A percentile compares a stretch with the other conserved stretches of the same genome.
These are phyloP conservation scores for Calameuta filiformis DNA, from an alignment of 2,888 invertebrate species.

Conservation along the genomic window DNA sequence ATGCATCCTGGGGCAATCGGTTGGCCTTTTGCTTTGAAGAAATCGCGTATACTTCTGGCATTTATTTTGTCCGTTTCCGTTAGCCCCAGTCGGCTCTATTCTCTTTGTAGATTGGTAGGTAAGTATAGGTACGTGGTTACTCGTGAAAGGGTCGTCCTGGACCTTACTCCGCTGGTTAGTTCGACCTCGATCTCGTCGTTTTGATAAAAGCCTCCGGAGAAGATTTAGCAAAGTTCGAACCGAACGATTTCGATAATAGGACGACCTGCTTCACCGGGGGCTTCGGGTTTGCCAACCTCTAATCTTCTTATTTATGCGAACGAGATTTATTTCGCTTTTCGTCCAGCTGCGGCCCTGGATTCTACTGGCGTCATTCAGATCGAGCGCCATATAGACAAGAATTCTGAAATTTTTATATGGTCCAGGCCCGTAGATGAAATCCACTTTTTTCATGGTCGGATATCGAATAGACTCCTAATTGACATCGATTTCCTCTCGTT, in stretches of 20 bases:
- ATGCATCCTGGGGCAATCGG: constrained; percentile 14
- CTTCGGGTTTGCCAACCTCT: not conserved
- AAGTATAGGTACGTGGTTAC: not conserved
- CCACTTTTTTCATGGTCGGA: not conserved
- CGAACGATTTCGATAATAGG: not conserved
- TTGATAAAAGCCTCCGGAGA: not conserved
- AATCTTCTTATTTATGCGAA: not conserved
- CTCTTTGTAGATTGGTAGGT: not conserved
- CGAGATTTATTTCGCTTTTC: not conserved
- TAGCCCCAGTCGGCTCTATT: not conserved
- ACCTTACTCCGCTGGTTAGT: not conserved
- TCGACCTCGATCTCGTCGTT: not conserved
- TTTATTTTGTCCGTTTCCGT: not conserved
- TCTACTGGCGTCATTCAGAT: not conserved
- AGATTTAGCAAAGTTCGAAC: not conserved
- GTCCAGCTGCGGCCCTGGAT: not conserved
- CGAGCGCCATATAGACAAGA: not conserved
- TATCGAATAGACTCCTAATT: not conserved
- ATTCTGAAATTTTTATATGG: not conserved
- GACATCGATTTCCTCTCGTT: not conserved
- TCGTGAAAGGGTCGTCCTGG: not conserved
- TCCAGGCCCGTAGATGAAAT: not conserved
- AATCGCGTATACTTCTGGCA: not conserved
- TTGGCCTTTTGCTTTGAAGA: not conserved
- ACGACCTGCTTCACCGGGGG: not conserved